Evolutionary conservation across 2,113 vertebrate species (phyloP).

Genomic region (Phaethon lepturus): DNA sequence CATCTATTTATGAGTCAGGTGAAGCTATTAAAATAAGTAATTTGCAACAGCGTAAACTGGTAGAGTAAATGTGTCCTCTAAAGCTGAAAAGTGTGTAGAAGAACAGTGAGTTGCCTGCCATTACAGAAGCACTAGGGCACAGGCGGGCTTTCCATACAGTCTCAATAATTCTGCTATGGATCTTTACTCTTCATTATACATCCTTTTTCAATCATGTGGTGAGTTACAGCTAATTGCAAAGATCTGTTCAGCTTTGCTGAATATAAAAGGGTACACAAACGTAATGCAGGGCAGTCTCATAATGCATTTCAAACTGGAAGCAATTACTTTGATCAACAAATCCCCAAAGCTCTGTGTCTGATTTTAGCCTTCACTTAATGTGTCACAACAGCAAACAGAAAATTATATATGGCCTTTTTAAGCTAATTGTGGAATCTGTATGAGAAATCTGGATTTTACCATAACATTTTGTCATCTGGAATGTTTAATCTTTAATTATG

Average conservation of each 20-base stretch:
- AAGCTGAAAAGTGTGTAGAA: neutral
- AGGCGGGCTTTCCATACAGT: neutral
- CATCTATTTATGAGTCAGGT: neutral
- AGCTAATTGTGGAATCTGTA: neutral
- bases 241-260: neutral
- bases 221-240: neutral
- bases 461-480: neutral
- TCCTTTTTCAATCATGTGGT: neutral
- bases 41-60: neutral
- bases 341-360: neutral
- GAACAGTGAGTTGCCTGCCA: neutral
- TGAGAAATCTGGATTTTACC: neutral
- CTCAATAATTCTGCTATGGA: neutral
- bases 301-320: constrained; percentile 18
- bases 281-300: neutral
- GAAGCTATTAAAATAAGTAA: neutral
- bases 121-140: neutral
- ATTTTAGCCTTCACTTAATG: neutral
- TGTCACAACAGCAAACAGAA: neutral
- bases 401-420: neutral
- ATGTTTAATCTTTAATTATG: constrained; percentile 20
- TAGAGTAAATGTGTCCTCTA: neutral
- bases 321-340: constrained; percentile 35
- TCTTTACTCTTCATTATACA: neutral
- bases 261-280: neutral